These are phyloP conservation scores for Nymphalis io DNA, from an alignment of 1,140 invertebrate species.

Conservation along the genomic window DNA sequence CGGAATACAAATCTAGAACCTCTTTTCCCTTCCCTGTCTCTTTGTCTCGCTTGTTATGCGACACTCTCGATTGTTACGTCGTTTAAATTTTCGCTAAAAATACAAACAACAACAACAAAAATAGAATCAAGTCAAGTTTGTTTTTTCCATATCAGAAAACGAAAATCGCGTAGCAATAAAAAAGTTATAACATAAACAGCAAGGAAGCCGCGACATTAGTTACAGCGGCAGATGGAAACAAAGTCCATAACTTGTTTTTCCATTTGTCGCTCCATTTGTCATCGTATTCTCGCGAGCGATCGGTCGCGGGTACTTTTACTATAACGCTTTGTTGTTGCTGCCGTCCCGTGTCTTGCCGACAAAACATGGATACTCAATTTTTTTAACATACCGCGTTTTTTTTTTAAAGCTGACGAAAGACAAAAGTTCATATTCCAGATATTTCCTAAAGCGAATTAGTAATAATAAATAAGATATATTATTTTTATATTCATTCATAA, in stretches of 20 bases:
- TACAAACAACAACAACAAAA: neutral
- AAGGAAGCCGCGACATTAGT: neutral
- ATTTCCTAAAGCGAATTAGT: too few relatives aligned
- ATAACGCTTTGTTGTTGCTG: neutral
- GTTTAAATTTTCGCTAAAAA: neutral
- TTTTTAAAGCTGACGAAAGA: too few relatives aligned
- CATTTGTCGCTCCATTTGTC: conserved; percentile 22
- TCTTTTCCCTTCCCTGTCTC: too few relatives aligned
- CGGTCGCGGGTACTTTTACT: neutral
- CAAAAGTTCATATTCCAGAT: too few relatives aligned
- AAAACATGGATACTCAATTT: too few relatives aligned
- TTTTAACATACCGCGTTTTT: too few relatives aligned
- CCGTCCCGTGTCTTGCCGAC: too few relatives aligned
- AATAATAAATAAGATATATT: too few relatives aligned
- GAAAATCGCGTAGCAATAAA: conserved; percentile 4
- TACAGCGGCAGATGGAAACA: conserved; percentile 2
- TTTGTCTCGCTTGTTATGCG: too few relatives aligned
- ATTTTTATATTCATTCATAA: too few relatives aligned
- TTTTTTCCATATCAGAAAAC: neutral
- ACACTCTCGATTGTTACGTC: neutral
- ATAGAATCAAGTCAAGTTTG: neutral
- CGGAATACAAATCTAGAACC: neutral
- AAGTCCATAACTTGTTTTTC: conserved; percentile 10
- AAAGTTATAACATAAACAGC: neutral
- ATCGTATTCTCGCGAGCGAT: conserved; percentile 3